Base-by-base conservation (phyloP, 2,797 vertebrate genomes). In the Rhodeus uyekii region DNA sequence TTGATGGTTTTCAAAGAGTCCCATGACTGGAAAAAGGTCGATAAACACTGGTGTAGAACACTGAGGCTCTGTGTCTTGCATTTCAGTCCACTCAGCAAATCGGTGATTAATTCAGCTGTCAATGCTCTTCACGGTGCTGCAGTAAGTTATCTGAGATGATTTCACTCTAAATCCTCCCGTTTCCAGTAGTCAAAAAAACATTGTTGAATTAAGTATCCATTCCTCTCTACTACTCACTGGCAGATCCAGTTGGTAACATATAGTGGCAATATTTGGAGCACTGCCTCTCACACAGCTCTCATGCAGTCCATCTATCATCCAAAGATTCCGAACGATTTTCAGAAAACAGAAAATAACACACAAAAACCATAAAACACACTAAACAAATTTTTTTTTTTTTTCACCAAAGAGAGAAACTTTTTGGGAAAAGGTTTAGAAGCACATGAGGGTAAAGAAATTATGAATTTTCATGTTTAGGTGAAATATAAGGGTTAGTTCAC, bases 101-200 rank as follows among this genome's bases (percentile, higher is more conserved):
- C 32, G 1, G 71, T 50, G 46, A n/a, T 74, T 55, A 55, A 55
- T 50, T 74, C 34, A 36, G 48, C 34, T 74, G 48, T 74, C 48
- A 38, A 50, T 5, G 50, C 22, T 27, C 71, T 74, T 27, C 29
- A 74, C 8, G 3, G 24, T 55, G 34, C 50, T 55, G 48, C 71
- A 74, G 50, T 74, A 27, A 24, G 34, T 74, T 38, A 36, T 74
- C 71, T 24, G 48, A 55, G 14, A 34, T 38, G 7, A 74, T 74
- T 55, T 55, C 48, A 24, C 22, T 74, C 13, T 24, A 55, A 55
- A 55, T 74, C 14, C 71, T 74, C 34, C 34, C 22, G 34, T 55
- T 74, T 38, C 71, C 48, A 74, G 34, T 55, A 74, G 22, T 39
- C 71, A 55, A 55, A 34, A 55, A 73, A 53, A 36, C 22, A 73